Percentiles rank a stretch among this genome's conserved stretches.
Evolutionary conservation across 2,113 vertebrate species (phyloP).

Genomic region (Actenoides hombroni): DNA sequence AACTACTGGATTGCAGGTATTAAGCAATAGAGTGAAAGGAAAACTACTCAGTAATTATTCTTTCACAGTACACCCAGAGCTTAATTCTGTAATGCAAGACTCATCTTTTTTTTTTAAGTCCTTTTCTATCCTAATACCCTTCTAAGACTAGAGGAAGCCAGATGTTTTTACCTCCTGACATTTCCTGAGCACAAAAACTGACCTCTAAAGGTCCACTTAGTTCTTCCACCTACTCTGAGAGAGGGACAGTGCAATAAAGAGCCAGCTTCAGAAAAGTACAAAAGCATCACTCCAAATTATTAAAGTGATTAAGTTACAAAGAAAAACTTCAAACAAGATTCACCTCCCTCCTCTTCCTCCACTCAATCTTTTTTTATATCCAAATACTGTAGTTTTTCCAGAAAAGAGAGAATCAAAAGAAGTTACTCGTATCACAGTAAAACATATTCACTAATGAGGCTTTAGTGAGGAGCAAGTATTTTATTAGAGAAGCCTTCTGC

Average conservation of each 20-base stretch:
- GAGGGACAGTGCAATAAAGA: fast-evolving
- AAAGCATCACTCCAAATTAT: background rate
- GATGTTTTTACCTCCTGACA: background rate
- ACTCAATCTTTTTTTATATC: background rate
- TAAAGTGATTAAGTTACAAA: background rate
- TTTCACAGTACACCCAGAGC: background rate
- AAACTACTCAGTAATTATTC: background rate
- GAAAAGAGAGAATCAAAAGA: background rate
- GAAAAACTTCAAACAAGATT: background rate
- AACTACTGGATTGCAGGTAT: background rate
- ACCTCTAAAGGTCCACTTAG: background rate
- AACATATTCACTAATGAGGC: background rate
- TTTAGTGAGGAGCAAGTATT: background rate
- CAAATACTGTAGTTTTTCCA: background rate
- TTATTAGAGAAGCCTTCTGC: background rate
- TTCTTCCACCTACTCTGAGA: background rate
- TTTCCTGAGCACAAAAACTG: background rate
- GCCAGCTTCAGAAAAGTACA: background rate
- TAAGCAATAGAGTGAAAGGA: background rate
- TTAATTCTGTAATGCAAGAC: background rate
- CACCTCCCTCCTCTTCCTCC: background rate
- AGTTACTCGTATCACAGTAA: background rate
- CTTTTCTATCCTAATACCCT: background rate
- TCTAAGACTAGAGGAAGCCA: background rate
- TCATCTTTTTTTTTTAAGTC: background rate